Conservation (phyloP, 2,113 vertebrate genomes). For the Eurypyga helias region DNA sequence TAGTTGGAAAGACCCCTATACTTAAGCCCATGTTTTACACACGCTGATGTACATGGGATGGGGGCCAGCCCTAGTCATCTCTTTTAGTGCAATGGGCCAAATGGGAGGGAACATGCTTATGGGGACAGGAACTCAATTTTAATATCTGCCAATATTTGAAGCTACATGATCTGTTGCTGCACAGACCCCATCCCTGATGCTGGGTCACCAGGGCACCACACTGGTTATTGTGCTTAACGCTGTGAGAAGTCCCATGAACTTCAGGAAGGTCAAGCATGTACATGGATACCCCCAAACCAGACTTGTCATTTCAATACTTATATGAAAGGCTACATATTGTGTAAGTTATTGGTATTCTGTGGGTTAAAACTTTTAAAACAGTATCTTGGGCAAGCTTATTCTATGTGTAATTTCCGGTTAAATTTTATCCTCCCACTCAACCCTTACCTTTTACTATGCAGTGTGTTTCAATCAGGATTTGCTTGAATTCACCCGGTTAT, state of each 20-base stretch:
- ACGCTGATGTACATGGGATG: accelerated
- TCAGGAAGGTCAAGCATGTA: background rate
- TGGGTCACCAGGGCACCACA: background rate
- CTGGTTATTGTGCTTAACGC: background rate
- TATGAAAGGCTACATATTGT: background rate
- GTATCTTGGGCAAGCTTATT: background rate
- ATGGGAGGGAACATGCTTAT: background rate
- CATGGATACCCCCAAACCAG: background rate
- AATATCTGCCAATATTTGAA: background rate
- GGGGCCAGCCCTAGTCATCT: background rate
- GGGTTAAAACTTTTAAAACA: background rate
- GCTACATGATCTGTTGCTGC: background rate
- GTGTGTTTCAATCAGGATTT: background rate
- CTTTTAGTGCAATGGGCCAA: background rate
- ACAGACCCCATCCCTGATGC: background rate
- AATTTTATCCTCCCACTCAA: background rate
- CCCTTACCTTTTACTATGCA: background rate
- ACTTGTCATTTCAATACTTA: background rate
- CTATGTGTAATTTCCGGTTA: background rate
- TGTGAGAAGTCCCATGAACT: background rate
- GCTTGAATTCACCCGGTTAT: background rate
- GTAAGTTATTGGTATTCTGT: background rate
- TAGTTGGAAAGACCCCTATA: background rate
- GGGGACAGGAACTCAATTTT: background rate
- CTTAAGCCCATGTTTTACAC: background rate